Percentiles rank a stretch among this genome's conserved stretches.
These are phyloP conservation scores for Plebejus argus DNA, from an alignment of 2,888 invertebrate species.

Conservation along the genomic window DNA sequence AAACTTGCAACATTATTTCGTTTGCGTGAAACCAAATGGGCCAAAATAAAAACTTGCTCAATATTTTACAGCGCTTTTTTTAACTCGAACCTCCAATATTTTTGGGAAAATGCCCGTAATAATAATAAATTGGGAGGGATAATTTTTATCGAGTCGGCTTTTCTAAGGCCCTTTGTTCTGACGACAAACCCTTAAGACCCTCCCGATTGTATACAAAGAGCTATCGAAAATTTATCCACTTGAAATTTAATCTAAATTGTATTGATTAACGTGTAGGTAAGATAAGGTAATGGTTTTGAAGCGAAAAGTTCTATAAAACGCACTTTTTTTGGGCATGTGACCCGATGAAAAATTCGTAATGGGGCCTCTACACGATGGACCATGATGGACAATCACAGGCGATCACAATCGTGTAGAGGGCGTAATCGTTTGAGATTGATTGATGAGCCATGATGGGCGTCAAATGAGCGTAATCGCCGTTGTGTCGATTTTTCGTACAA, in stretches of 20 bases:
- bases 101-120: background rate
- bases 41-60: background rate
- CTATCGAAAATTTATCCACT: conserved; percentile 12
- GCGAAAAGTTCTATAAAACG: too few relatives aligned
- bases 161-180: conserved; percentile 24
- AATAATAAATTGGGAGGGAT: conserved; percentile 10
- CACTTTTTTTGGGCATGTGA: background rate
- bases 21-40: background rate
- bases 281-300: background rate
- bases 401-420: too few relatives aligned
- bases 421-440: too few relatives aligned
- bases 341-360: background rate
- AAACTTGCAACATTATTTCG: conserved; percentile 3
- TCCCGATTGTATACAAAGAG: background rate
- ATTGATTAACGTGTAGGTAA: background rate
- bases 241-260: conserved; percentile 5
- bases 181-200: conserved; percentile 22
- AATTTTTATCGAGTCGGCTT: conserved; percentile 15
- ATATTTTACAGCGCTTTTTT: background rate
- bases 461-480: too few relatives aligned
- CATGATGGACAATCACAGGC: too few relatives aligned
- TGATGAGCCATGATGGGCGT: too few relatives aligned
- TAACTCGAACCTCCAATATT: background rate
- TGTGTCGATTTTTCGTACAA: too few relatives aligned
- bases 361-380: too few relatives aligned